Evolutionary conservation across 1,140 invertebrate species (phyloP), one percentile per base, ranked within the genome.

Genomic region (Caerostris extrusa): DNA sequence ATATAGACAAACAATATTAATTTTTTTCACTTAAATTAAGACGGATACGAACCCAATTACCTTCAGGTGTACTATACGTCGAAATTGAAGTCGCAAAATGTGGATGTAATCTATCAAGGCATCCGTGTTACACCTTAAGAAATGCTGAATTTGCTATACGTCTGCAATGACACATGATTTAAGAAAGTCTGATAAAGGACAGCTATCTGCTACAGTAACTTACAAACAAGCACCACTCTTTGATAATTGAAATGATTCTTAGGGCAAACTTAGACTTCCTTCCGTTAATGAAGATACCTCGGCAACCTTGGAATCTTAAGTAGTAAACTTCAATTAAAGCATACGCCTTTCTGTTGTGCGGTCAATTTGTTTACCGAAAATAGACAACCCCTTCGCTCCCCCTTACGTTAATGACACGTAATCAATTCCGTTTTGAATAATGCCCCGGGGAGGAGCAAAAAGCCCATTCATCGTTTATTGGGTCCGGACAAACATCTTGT

Each of bases 391-490:
- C 7, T 10, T 19, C 10, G 69, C 50, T 3, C 19, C 8, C 34
- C 19, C n/a, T 34, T 6, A 14, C 71, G 7, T 77, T 77, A 77
- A 77, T 77, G 71, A 77, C 71, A 77, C 71, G 34, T 34, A 77
- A 77, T 14, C 71, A 77, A 34, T 77, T 77, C 71, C 71, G 71
- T 34, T 77, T 77, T 53, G 71, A 77, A 77, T 77, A 77, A 53
- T 77, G 50, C 34, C 71, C 34, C 34, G 10, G 71, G 71, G 5
- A 50, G 71, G 50, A 50, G 3, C 71, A 0, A 3, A 50, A 7
- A 12, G 71, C 53, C 53, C 71, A 50, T 34, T 34, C 53, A 77
- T 77, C 53, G 53, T 50, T 77, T 34, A 12, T 34, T 19, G n/a
- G 19, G 7, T 71, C n/a, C 7, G 19, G 7, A 34, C 6, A n/a